These are phyloP conservation scores for Pegoplata infirma DNA, from an alignment of 2,888 invertebrate species.

Conservation along the genomic window DNA sequence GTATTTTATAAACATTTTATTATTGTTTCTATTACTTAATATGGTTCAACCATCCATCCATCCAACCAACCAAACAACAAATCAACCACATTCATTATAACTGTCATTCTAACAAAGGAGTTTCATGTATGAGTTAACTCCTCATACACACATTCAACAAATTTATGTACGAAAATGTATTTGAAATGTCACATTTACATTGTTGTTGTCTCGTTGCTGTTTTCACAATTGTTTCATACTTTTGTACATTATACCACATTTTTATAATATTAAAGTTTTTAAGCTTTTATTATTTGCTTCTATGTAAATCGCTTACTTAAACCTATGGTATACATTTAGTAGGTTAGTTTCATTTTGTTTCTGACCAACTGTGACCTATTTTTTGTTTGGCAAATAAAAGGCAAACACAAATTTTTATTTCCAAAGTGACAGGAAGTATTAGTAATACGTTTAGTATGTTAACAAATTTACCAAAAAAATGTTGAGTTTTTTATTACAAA, in stretches of 20 bases:
- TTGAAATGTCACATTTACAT: background rate
- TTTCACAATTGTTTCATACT: background rate
- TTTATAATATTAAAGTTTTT: background rate
- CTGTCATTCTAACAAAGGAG: background rate
- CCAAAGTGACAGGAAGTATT: conserved; percentile 37
- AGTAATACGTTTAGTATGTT: conserved; percentile 9
- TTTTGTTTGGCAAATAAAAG: conserved; percentile 39
- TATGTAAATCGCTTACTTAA: conserved; percentile 1
- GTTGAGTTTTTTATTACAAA: background rate
- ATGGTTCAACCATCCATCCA: conserved; percentile 22
- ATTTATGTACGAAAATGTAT: too few species aligned
- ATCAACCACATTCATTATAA: conserved; percentile 15
- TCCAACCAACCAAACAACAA: conserved; percentile 3
- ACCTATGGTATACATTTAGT: conserved; percentile 9
- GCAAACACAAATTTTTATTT: conserved; percentile 39
- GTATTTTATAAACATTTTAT: background rate
- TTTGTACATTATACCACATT: too few species aligned
- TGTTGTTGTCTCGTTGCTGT: background rate
- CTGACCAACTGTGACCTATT: conserved; percentile 40
- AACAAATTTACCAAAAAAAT: background rate
- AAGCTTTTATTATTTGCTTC: background rate
- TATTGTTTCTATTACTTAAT: conserved; percentile 26
- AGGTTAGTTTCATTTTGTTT: conserved; percentile 10
- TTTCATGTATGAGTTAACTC: background rate
- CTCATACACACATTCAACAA: background rate